Evolutionary conservation across 2,113 vertebrate species (phyloP), one percentile per base, ranked within the genome.

Genomic region (Lophius piscatorius): DNA sequence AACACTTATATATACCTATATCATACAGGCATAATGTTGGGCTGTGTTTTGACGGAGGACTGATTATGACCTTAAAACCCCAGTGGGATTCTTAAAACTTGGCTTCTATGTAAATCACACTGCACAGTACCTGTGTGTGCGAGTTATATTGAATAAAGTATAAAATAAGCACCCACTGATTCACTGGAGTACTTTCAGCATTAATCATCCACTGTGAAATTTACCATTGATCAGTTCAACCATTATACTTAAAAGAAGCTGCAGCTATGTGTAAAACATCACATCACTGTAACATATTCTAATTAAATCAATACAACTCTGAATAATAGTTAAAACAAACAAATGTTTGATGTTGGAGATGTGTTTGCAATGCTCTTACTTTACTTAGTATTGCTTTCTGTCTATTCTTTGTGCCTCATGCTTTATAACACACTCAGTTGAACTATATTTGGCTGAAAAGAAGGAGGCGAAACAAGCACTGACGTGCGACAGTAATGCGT

Each of bases 261-360:
- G n/a, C n/a, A n/a, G n/a, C n/a, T n/a, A n/a, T n/a, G n/a, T n/a
- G n/a, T n/a, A n/a, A n/a, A n/a, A n/a, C n/a, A n/a, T n/a, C n/a
- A n/a, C n/a, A n/a, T n/a, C n/a, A n/a, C n/a, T n/a, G n/a, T n/a
- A n/a, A n/a, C n/a, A n/a, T n/a, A n/a, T n/a, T n/a, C n/a, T n/a
- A n/a, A n/a, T n/a, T n/a, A n/a, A n/a, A n/a, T n/a, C n/a, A n/a
- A 61, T 59, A 68, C 26, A 9, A 61, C 56, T 14, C 9, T 10
- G 11, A 31, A 31, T 31, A 31, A n/a, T n/a, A n/a, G n/a, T n/a
- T n/a, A n/a, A n/a, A n/a, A n/a, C n/a, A n/a, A n/a, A n/a, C 79
- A 62, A 44, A 74, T 36, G 65, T 62, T 79, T 70, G 63, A 81
- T 83, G 81, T 78, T 54, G 63, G 70, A 86, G 78, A 77, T 78